Percentiles rank a stretch among this genome's conserved stretches.
These are phyloP conservation scores for Rhadina sibilatrix DNA, from an alignment of 2,113 vertebrate species.

Conservation along the genomic window DNA sequence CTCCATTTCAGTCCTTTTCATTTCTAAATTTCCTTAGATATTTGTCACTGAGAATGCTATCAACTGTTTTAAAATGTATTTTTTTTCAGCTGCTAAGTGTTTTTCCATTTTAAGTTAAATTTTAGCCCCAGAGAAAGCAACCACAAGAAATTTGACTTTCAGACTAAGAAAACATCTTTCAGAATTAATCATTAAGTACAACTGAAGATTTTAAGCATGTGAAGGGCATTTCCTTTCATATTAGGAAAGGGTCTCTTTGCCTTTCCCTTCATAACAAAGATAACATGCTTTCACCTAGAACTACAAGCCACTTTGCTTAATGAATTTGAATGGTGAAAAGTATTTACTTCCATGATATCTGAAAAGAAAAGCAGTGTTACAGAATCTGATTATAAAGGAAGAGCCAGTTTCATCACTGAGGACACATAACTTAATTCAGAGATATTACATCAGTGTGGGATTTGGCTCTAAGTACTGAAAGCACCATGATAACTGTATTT, in stretches of 20 bases:
- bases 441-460: not conserved
- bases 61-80: not conserved
- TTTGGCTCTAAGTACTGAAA: slow-evolving; percentile 43
- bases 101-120: not conserved
- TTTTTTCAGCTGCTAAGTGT: not conserved
- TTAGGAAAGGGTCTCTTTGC: not conserved
- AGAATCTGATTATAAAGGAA: not conserved
- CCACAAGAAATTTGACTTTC: not conserved
- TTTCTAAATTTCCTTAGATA: not conserved
- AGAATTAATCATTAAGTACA: not conserved
- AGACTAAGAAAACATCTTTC: not conserved
- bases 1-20: not conserved
- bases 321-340: not conserved
- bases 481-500: slow-evolving; percentile 8
- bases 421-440: not conserved
- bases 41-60: not conserved
- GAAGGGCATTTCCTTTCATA: not conserved
- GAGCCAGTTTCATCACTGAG: not conserved
- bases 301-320: not conserved
- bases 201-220: not conserved
- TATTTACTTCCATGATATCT: not conserved
- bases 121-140: not conserved
- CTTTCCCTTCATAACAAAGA: not conserved
- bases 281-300: not conserved
- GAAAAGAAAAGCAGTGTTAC: not conserved